phyloP scores from a whole-genome alignment of 2,797 vertebrate genomes.

The Chloroceryle inda region DNA sequence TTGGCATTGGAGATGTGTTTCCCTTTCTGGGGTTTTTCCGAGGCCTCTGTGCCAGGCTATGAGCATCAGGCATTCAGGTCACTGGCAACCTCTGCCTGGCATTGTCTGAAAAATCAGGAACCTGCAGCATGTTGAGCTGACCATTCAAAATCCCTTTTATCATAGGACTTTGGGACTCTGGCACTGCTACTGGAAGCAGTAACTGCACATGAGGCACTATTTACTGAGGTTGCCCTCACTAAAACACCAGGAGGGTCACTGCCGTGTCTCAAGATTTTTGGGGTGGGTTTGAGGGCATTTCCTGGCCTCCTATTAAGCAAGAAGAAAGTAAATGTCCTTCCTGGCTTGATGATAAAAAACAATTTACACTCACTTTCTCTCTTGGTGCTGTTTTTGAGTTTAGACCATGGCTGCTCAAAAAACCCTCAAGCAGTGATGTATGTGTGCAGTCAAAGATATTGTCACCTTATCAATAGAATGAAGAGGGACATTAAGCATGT shows the following conservation, averaged over 20 bases:
- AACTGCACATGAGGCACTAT: background rate
- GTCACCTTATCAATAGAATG: background rate
- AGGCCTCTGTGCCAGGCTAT: background rate
- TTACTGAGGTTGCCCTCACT: background rate
- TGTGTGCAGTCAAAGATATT: background rate
- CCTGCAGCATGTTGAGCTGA: rapidly evolving
- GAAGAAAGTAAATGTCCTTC: background rate
- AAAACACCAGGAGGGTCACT: background rate
- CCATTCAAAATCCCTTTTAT: background rate
- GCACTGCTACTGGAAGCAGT: background rate
- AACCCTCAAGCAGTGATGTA: background rate
- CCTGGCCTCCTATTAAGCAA: background rate
- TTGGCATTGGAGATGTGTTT: rapidly evolving
- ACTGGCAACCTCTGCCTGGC: background rate
- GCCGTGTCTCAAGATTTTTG: background rate
- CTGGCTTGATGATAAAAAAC: background rate
- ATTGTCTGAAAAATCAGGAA: background rate
- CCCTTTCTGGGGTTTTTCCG: rapidly evolving
- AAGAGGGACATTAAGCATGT: background rate
- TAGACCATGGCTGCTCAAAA: background rate
- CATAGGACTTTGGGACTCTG: background rate
- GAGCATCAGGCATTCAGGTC: background rate
- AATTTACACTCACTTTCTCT: background rate
- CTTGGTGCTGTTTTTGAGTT: background rate
- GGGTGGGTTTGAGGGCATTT: background rate